phyloP scores from a whole-genome alignment of 2,888 invertebrate species.

The Timema cristinae region DNA sequence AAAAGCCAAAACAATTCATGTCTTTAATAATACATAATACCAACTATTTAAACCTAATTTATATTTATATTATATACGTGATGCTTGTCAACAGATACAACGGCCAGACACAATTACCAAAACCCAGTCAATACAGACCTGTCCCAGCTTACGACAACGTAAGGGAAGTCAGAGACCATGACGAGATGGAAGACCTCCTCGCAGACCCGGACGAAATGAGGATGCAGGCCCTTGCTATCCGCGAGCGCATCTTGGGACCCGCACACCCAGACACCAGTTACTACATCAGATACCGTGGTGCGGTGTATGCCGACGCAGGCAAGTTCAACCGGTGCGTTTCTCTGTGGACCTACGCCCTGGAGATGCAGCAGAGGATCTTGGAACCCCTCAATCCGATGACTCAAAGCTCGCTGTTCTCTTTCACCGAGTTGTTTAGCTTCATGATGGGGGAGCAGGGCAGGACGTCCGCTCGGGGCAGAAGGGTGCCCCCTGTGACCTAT shows the following conservation, averaged over 20 bases:
- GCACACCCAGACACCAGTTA: slow-evolving; percentile 97
- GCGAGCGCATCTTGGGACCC: slow-evolving; percentile 88
- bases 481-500: slow-evolving; percentile 76
- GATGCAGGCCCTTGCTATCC: slow-evolving; percentile 83
- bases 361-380: slow-evolving; percentile 73
- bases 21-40: too few species aligned
- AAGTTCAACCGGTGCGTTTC: slow-evolving; percentile 68
- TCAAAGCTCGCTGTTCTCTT: slow-evolving; percentile 88
- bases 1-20: too few species aligned
- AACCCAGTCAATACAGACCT: slow-evolving; percentile 63
- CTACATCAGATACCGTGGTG: slow-evolving; percentile 90
- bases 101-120: slow-evolving; percentile 65
- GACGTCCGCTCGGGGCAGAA: slow-evolving; percentile 62
- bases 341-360: slow-evolving; percentile 56
- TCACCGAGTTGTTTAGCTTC: slow-evolving; percentile 91
- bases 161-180: slow-evolving; percentile 73
- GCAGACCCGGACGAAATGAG: slow-evolving; percentile 95
- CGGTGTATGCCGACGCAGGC: slow-evolving; percentile 92
- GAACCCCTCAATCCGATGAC: slow-evolving; percentile 93
- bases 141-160: slow-evolving; percentile 87
- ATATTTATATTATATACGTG: too few species aligned
- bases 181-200: slow-evolving; percentile 78
- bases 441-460: slow-evolving; percentile 86
- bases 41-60: too few species aligned
- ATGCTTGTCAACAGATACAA: slow-evolving; percentile 50